Percentiles rank a stretch among this genome's conserved stretches.
Evolutionary conservation across 30 jellyfish, hydroid and myxozoan species (phyloP).

Genomic region (Clytia hemisphaerica): DNA sequence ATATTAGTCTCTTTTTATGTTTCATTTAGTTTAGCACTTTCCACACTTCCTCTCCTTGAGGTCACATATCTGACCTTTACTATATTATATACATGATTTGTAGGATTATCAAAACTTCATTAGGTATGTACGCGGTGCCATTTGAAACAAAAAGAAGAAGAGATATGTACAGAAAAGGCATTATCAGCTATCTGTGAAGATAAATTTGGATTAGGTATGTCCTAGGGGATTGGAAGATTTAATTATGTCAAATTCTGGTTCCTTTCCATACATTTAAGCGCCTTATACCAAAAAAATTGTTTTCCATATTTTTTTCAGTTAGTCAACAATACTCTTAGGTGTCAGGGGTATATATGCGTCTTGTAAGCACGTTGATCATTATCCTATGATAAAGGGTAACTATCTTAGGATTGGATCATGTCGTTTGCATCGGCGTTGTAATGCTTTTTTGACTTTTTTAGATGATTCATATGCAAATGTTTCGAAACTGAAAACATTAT

Average conservation of each 20-base stretch:
- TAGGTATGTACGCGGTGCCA: slow-evolving; percentile 97
- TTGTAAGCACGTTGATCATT: not conserved
- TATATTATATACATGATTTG: not conserved
- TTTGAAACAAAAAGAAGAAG: slow-evolving; percentile 71
- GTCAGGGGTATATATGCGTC: too few relatives aligned
- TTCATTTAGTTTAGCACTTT: too few relatives aligned
- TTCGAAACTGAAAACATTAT: slow-evolving; percentile 15
- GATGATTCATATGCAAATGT: not conserved
- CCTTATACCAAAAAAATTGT: too few relatives aligned
- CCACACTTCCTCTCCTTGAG: too few relatives aligned
- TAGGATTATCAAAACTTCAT: not conserved
- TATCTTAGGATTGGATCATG: not conserved
- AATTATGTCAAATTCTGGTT: too few relatives aligned
- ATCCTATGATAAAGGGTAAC: not conserved
- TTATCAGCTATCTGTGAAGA: slow-evolving; percentile 85
- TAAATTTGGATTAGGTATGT: slow-evolving; percentile 75
- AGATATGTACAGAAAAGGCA: slow-evolving; percentile 85
- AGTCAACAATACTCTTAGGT: too few relatives aligned
- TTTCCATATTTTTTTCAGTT: too few relatives aligned
- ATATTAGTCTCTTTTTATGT: too few relatives aligned
- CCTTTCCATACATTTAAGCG: too few relatives aligned
- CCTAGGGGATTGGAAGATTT: too few relatives aligned
- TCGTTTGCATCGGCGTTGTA: not conserved
- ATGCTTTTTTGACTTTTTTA: not conserved
- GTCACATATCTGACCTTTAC: not conserved